Conservation (phyloP, 2,888 invertebrate genomes). For the Automeris io region DNA sequence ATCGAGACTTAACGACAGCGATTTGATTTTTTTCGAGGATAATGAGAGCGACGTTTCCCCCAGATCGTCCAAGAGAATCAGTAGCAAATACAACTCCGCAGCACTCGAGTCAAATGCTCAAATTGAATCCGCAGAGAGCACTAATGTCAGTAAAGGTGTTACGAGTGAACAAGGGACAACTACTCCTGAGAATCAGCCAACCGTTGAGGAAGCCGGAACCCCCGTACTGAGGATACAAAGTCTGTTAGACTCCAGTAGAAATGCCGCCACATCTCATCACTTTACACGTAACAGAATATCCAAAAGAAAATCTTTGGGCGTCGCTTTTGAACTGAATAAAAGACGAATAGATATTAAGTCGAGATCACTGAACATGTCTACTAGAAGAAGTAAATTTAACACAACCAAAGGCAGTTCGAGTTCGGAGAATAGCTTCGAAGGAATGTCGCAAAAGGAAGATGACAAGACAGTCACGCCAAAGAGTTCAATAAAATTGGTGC, state of each 20-base stretch:
- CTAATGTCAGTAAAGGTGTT: conserved; percentile 3
- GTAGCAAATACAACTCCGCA: conserved; percentile 16
- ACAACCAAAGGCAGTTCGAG: conserved; percentile 26
- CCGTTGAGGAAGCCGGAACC: conserved; percentile 44
- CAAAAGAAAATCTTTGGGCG: conserved; percentile 42
- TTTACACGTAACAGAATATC: conserved; percentile 17
- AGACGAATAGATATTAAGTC: conserved; percentile 25
- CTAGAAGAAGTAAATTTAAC: conserved; percentile 22
- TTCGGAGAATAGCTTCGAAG: conserved; percentile 24
- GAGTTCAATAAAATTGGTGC: conserved; percentile 45
- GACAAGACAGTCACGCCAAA: conserved; percentile 53
- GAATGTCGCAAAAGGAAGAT: conserved; percentile 18
- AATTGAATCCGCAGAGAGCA: conserved; percentile 1
- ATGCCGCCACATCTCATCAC: conserved; percentile 20
- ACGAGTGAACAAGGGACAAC: conserved; percentile 25
- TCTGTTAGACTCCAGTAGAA: conserved; percentile 42
- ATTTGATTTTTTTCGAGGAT: conserved; percentile 28
- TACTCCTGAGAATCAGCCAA: conserved; percentile 46
- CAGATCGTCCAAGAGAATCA: conserved; percentile 26
- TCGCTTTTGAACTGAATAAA: conserved; percentile 20
- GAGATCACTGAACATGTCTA: conserved; percentile 28
- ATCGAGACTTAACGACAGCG: conserved; percentile 46
- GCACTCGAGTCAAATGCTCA: conserved; percentile 12
- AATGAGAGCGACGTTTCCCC: conserved; percentile 34
- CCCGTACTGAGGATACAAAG: conserved; percentile 55